A percentile compares a stretch with the other conserved stretches of the same genome.
These are phyloP conservation scores for Ammodytes dubius DNA, from an alignment of 2,113 vertebrate genomes.

Conservation along the genomic window DNA sequence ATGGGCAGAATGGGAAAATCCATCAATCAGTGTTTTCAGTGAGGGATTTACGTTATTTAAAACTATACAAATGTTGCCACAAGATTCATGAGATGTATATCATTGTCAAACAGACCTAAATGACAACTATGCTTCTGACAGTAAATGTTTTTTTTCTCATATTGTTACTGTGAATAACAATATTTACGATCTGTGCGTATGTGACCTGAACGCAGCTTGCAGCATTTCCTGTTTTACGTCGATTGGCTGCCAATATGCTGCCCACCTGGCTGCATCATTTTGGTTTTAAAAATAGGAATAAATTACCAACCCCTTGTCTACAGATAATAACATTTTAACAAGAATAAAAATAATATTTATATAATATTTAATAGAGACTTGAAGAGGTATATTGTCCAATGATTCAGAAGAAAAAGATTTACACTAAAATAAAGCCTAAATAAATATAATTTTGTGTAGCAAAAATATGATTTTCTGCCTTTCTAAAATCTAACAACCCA, in stretches of 20 bases:
- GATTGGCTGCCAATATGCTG: neutral
- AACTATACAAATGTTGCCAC: neutral
- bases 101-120: fast-evolving
- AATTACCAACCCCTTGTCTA: no score
- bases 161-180: fast-evolving
- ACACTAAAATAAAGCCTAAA: no score
- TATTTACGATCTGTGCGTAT: neutral
- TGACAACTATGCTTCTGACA: fast-evolving
- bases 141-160: neutral
- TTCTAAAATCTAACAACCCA: neutral
- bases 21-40: fast-evolving
- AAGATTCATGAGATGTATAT: fast-evolving
- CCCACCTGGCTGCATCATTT: neutral
- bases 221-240: neutral
- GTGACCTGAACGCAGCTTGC: fast-evolving
- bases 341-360: no score
- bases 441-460: no score
- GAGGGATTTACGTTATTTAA: fast-evolving
- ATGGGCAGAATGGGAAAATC: fast-evolving
- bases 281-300: neutral
- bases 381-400: neutral
- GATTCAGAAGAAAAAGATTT: neutral
- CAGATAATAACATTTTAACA: no score
- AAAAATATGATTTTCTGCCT: neutral
- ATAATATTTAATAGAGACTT: no score